Percentiles rank a stretch among this genome's conserved stretches.
These are phyloP conservation scores for Cyclophora punctaria DNA, from an alignment of 2,888 invertebrate genomes.

Conservation along the genomic window DNA sequence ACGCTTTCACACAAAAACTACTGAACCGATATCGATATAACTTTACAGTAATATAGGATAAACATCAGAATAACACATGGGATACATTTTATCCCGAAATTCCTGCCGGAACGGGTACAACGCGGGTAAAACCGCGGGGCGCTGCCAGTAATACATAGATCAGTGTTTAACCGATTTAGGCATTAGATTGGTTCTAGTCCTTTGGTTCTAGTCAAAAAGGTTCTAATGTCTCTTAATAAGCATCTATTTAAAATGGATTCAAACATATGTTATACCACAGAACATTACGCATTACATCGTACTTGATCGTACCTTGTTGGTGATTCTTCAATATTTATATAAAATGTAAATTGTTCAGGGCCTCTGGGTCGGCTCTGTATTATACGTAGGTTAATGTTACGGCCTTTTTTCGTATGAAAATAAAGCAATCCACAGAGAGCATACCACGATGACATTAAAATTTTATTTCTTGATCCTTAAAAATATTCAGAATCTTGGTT, in stretches of 20 bases:
- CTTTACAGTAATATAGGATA: no score
- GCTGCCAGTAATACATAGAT: no score
- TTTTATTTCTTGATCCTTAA: conserved; percentile 20
- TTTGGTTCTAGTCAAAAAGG: no score
- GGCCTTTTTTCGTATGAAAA: conserved; percentile 40
- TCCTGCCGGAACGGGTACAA: no score
- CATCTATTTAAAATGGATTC: conserved; percentile 4
- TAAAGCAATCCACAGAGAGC: conserved; percentile 31
- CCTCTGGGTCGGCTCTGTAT: conserved; percentile 32
- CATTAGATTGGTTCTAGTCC: no score
- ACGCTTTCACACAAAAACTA: no score
- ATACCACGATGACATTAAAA: conserved; percentile 27
- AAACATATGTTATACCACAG: neutral
- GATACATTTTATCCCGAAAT: no score
- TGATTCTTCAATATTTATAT: conserved; percentile 49
- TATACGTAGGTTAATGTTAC: conserved; percentile 23
- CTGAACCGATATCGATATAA: no score
- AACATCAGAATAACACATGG: no score
- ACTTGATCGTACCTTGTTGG: conserved; percentile 15
- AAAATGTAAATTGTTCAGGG: conserved; percentile 55
- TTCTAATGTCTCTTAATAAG: neutral
- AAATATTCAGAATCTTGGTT: neutral
- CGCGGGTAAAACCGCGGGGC: no score
- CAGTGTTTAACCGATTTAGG: no score
- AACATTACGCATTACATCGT: conserved; percentile 17